Conservation (phyloP, 2,888 invertebrate species). For the Ormyrus pomaceus region DNA sequence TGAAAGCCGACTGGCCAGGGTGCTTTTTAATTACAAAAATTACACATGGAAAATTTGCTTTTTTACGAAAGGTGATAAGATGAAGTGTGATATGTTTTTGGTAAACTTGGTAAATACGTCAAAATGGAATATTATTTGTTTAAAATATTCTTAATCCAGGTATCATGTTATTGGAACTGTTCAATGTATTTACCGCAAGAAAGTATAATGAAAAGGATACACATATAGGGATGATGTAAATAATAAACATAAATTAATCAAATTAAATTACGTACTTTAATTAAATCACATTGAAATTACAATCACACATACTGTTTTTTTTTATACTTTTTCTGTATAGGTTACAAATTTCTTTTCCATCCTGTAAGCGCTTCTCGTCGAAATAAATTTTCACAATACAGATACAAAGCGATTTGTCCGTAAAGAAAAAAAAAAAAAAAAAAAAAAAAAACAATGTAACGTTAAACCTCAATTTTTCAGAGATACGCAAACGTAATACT, state of each 20-base stretch:
- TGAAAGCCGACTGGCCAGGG: too few species aligned
- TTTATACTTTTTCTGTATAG: conserved; percentile 21
- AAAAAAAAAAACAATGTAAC: not conserved
- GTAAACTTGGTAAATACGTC: too few species aligned
- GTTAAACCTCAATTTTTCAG: not conserved
- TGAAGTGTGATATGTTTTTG: too few species aligned
- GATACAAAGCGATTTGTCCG: conserved; percentile 1
- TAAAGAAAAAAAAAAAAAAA: too few species aligned
- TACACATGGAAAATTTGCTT: too few species aligned
- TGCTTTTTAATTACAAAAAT: too few species aligned
- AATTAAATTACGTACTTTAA: conserved; percentile 69
- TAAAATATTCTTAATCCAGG: too few species aligned
- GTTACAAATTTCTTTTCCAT: conserved; percentile 29
- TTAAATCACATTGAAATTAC: conserved; percentile 70
- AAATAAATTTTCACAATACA: not conserved
- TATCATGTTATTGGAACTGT: too few species aligned
- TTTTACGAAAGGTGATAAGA: too few species aligned
- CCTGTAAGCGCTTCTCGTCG: conserved; percentile 5
- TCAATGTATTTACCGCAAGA: too few species aligned
- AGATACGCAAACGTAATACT: conserved; percentile 12
- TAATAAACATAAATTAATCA: conserved; percentile 10
- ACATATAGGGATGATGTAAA: not conserved
- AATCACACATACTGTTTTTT: conserved; percentile 66
- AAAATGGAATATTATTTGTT: too few species aligned
- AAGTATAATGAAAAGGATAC: not conserved